phyloP scores from a whole-genome alignment of 2,797 vertebrate species.

The Chaetodon trifasciatus region DNA sequence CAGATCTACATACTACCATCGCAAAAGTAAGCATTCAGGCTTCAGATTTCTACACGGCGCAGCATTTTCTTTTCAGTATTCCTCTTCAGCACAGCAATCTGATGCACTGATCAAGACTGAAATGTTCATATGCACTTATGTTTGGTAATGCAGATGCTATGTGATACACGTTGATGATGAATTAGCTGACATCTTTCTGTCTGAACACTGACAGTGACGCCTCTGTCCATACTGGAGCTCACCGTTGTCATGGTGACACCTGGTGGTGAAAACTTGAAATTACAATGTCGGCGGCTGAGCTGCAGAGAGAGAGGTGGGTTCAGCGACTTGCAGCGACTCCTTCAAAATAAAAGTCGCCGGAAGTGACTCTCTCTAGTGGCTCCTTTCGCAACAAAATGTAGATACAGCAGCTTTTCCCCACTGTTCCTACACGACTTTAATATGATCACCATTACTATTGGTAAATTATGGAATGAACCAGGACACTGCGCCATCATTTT shows the following conservation, averaged over 20 bases:
- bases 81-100: neutral
- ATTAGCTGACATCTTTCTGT: neutral
- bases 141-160: neutral
- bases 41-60: neutral
- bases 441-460: neutral
- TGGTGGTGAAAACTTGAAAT: slow-evolving; percentile 33
- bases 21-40: neutral
- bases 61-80: neutral
- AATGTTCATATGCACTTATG: neutral
- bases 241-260: slow-evolving; percentile 44
- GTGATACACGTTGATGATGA: neutral
- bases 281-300: neutral
- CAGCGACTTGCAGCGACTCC: neutral
- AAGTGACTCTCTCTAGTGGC: neutral
- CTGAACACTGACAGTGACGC: neutral
- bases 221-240: neutral
- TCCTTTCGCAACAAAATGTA: neutral
- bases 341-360: slow-evolving; percentile 45
- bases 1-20: neutral
- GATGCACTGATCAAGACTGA: neutral
- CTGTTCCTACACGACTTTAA: neutral
- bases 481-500: neutral
- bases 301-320: neutral
- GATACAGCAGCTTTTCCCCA: neutral
- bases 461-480: neutral